Percentiles rank a stretch among this genome's conserved stretches.
These are phyloP conservation scores for Anthopleura xanthogrammica DNA, from an alignment of 92 coral and sea anemone species.

Conservation along the genomic window DNA sequence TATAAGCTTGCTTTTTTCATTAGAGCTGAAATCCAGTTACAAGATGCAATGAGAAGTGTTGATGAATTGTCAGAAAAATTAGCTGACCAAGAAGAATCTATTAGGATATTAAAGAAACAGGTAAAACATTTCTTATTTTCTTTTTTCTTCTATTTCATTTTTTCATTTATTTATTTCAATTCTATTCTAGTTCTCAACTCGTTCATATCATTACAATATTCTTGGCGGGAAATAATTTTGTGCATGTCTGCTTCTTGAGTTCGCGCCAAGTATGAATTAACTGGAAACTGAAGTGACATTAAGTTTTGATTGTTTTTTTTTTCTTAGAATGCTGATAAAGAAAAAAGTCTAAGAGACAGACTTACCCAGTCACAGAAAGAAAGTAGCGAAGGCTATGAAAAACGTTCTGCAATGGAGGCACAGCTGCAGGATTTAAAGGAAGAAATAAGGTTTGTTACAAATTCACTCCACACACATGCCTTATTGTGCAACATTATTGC, in stretches of 20 bases:
- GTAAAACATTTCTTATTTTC: constrained; percentile 29
- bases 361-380: constrained; percentile 68
- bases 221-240: background rate
- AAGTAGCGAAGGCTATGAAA: constrained; percentile 54
- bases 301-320: background rate
- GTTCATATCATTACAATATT: background rate
- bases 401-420: constrained; percentile 66
- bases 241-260: background rate
- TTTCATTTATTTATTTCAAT: background rate
- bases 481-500: too few relatives aligned
- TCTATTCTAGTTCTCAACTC: background rate
- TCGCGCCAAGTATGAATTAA: background rate
- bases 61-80: constrained; percentile 82
- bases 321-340: constrained; percentile 66
- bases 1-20: background rate
- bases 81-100: constrained; percentile 65
- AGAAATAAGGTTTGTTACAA: constrained; percentile 74
- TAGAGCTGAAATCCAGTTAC: constrained; percentile 79
- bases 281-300: background rate
- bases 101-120: constrained; percentile 69
- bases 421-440: constrained; percentile 81
- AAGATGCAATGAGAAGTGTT: constrained; percentile 74
- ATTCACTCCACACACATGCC: too few relatives aligned
- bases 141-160: background rate
- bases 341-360: constrained; percentile 68